Base-by-base conservation (phyloP, 1,140 invertebrate genomes). In the Drosophila dunni region DNA sequence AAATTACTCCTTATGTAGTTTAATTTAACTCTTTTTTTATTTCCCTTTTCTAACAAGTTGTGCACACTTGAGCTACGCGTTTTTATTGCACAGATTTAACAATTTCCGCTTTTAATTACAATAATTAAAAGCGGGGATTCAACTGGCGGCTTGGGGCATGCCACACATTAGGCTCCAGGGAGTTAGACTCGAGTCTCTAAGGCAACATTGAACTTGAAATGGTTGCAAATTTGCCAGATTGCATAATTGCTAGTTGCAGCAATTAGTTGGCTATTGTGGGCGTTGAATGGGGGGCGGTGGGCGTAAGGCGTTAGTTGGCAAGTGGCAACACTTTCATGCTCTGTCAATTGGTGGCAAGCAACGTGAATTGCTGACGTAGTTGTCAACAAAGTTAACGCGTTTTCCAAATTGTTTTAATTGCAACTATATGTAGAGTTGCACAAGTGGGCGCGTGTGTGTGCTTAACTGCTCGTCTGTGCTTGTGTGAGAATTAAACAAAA, bases 51-150 rank as follows among this genome's bases (percentile, higher is more conserved):
- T n/a, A n/a, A n/a, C n/a, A n/a, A n/a, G n/a, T n/a, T n/a, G n/a
- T n/a, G n/a, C 17, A 20, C 1, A 20, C 17, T 20, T 20, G 17
- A 20, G 17, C 17, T 20, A 20, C 17, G 17, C 17, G 17, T 20
- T 20, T 20, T 29, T 29, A 29, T 29, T 29, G 24, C 24, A 29
- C 3, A 5, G 24, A 5, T 29, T 29, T 29, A 85, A 70, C 79
- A 79, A 88, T 78, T 86, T 88, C 76, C 76, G 72, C 79, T 77
- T 88, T 80, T 86, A 79, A 88, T 88, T 88, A 82, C 72, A 70
- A 81, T 86, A 79, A 86, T 85, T 78, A 86, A 67, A 44, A 38
- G 46, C 40, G 58, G 17, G 24, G 20, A 72, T 66, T 64, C 17
- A 20, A 20, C 17, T 65, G 3, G 15, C 33, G 57, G 61, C 54